Evolutionary conservation across 1,140 invertebrate species (phyloP), one percentile per base, ranked within the genome.

Genomic region (Scaptodrosophila lebanonensis): DNA sequence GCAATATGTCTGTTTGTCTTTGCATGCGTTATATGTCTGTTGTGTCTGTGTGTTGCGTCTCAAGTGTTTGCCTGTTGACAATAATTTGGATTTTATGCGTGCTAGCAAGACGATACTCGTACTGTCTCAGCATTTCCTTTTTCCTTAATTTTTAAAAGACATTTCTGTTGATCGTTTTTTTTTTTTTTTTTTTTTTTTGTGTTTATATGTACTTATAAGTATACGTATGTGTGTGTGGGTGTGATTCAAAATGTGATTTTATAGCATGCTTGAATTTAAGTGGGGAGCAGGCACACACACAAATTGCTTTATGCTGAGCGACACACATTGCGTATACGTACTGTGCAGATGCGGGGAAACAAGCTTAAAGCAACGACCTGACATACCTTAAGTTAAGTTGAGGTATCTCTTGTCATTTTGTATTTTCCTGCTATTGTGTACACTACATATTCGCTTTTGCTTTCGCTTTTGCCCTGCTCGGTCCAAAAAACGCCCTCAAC

Each of bases 41-140:
- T 58, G 47, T 58, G 15, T 13, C 48, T 17, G 36, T 53, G 35
- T 47, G 36, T 36, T 50, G 43, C 27, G 35, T 5, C 38, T 36
- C 12, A 30, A 67, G 54, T 70, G 57, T 56, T 62, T 66, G 53
- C 17, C 42, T 39, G 56, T 50, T 62, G 57, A 63, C 52, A 67
- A 49, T 50, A 60, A 61, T 73, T 48, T 29, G 65, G 56, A 75
- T 69, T 75, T 75, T 61, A 70, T 57, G 48, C 52, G 42, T 58
- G 38, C 36, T 44, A n/a, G n/a, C n/a, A n/a, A n/a, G n/a, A n/a
- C n/a, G n/a, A n/a, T n/a, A n/a, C n/a, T n/a, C 43, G 15, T 45
- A 22, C 56, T 45, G 35, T 29, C 53, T 72, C 68, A 64, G 70
- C 35, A 60, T 69, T 75, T 69, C 75, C 48, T 60, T 56, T 66